phyloP scores from a whole-genome alignment of 30 jellyfish, hydroid and myxozoan genomes.

The Nemopilema nomurai region DNA sequence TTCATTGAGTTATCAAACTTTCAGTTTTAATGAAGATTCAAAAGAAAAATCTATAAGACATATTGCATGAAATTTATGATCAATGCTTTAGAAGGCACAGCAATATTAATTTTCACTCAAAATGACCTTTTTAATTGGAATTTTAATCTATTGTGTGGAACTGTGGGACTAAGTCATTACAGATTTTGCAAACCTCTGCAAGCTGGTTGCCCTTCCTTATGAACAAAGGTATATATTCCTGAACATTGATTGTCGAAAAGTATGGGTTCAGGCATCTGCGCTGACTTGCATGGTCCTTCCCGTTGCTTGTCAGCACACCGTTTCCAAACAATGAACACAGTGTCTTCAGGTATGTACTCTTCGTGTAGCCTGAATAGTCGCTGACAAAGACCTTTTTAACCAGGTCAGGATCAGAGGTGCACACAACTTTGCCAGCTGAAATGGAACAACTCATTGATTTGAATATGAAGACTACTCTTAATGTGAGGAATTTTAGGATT shows the following conservation, averaged over 20 bases:
- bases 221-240: constrained; percentile 15
- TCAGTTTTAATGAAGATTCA: too few relatives aligned
- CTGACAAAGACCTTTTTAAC: constrained; percentile 30
- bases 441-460: neutral
- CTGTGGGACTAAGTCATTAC: neutral
- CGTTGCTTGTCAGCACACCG: constrained; percentile 17
- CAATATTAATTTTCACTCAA: too few relatives aligned
- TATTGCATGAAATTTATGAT: too few relatives aligned
- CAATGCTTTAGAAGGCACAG: too few relatives aligned
- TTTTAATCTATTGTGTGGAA: neutral
- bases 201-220: constrained; percentile 10
- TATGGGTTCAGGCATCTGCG: constrained; percentile 32
- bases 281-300: constrained; percentile 22
- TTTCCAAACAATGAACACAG: constrained; percentile 9
- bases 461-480: neutral
- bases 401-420: constrained; percentile 15
- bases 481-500: too few relatives aligned
- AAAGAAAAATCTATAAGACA: too few relatives aligned
- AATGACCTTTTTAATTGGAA: neutral
- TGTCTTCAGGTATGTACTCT: neutral
- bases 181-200: neutral
- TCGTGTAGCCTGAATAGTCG: neutral
- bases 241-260: constrained; percentile 17
- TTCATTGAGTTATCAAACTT: too few relatives aligned
- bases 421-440: constrained; percentile 22